Conservation (phyloP, 2,113 vertebrate genomes). For the Marmota monax region DNA sequence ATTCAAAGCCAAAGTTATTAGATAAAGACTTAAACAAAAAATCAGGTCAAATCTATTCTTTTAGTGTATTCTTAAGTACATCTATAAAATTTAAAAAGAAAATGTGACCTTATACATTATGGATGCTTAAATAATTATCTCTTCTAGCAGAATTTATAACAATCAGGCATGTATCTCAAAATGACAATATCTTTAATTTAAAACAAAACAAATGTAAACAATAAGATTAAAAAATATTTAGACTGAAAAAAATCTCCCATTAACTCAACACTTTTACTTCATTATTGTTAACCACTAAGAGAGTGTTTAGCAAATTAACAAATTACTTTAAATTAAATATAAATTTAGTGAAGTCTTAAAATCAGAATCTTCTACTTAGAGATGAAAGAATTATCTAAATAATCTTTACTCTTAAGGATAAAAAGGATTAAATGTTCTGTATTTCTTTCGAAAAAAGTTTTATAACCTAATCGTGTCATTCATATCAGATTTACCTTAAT, state of each 20-base stretch:
- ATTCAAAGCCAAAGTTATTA: slow-evolving; percentile 24
- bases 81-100: slow-evolving; percentile 44
- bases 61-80: neutral
- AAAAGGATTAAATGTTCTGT: slow-evolving; percentile 17
- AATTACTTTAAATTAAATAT: slow-evolving; percentile 66
- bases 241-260: slow-evolving; percentile 50
- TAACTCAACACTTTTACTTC: slow-evolving; percentile 51
- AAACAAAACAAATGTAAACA: slow-evolving; percentile 63
- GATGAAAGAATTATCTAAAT: slow-evolving; percentile 20
- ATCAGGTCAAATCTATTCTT: slow-evolving; percentile 39
- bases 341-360: slow-evolving; percentile 68
- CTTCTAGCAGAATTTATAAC: slow-evolving; percentile 50
- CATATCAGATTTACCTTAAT: slow-evolving; percentile 56
- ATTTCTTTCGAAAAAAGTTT: slow-evolving; percentile 61
- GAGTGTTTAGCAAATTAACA: slow-evolving; percentile 33
- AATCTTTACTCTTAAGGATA: slow-evolving; percentile 14
- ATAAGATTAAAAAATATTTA: slow-evolving; percentile 27
- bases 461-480: slow-evolving; percentile 31
- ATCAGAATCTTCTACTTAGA: slow-evolving; percentile 43
- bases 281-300: slow-evolving; percentile 40
- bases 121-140: slow-evolving; percentile 45
- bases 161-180: slow-evolving; percentile 53
- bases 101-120: neutral
- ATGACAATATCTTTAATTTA: slow-evolving; percentile 35
- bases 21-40: slow-evolving; percentile 53